Percentiles rank a stretch among this genome's conserved stretches.
Conservation (phyloP, 2,797 vertebrate species). For the Hapalemur alaotrensis region DNA sequence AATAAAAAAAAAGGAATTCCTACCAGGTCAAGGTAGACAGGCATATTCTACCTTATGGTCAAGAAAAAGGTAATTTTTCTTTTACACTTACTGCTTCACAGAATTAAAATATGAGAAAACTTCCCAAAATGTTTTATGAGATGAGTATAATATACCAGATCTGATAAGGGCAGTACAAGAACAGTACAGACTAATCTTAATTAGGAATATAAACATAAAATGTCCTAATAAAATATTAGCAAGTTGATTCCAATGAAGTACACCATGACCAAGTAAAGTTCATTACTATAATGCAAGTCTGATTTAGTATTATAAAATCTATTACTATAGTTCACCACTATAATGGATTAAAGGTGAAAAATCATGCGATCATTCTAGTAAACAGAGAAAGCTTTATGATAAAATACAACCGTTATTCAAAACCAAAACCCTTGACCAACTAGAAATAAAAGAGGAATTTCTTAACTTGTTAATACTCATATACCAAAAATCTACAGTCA, state of each 20-base stretch:
- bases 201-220: neutral
- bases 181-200: neutral
- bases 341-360: neutral
- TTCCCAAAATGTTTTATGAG: neutral
- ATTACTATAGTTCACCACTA: neutral
- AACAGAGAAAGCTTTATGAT: neutral
- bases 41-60: neutral
- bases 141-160: neutral
- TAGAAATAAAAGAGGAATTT: neutral
- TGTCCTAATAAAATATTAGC: neutral
- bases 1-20: neutral
- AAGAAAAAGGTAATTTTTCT: neutral
- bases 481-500: neutral
- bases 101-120: conserved; percentile 2
- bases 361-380: neutral
- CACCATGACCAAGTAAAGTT: neutral
- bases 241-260: neutral
- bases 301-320: conserved; percentile 36
- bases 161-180: neutral
- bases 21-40: neutral
- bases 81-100: neutral
- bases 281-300: neutral
- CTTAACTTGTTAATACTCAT: neutral
- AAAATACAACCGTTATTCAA: neutral
- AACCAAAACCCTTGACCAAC: neutral